Evolutionary conservation across 2,888 invertebrate genomes (phyloP).

Genomic region (Campoplex nolae): DNA sequence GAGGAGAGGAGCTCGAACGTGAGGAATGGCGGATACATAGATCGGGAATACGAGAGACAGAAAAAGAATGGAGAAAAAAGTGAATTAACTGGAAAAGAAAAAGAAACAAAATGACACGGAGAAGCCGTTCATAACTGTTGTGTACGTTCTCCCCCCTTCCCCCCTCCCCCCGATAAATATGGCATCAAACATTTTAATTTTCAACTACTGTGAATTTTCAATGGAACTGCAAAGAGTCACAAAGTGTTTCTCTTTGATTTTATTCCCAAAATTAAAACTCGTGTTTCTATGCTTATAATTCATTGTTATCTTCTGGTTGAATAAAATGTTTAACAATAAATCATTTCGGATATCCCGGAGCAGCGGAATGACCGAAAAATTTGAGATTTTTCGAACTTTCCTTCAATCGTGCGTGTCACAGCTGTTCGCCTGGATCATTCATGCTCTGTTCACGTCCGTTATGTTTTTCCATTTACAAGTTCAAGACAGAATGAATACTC

Average conservation of each 20-base stretch:
- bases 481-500: slow-evolving; percentile 49
- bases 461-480: slow-evolving; percentile 32
- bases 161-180: not conserved
- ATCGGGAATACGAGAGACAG: slow-evolving; percentile 24
- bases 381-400: slow-evolving; percentile 24
- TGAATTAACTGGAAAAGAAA: slow-evolving; percentile 22
- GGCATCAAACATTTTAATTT: slow-evolving; percentile 5
- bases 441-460: slow-evolving; percentile 31
- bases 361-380: slow-evolving; percentile 18
- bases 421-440: slow-evolving; percentile 79
- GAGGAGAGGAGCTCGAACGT: slow-evolving; percentile 41
- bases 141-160: not conserved
- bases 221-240: not conserved
- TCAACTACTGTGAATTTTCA: not conserved
- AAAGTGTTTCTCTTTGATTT: not conserved
- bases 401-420: slow-evolving; percentile 75
- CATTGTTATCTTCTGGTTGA: not conserved
- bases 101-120: slow-evolving; percentile 1
- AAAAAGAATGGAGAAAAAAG: slow-evolving; percentile 21
- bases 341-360: not conserved
- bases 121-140: not conserved
- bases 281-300: not conserved
- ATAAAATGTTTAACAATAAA: slow-evolving; percentile 17
- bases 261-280: not conserved
- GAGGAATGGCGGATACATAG: slow-evolving; percentile 49